Percentiles rank a stretch among this genome's conserved stretches.
These are phyloP conservation scores for Orius laevigatus DNA, from an alignment of 1,140 invertebrate genomes.

Conservation along the genomic window DNA sequence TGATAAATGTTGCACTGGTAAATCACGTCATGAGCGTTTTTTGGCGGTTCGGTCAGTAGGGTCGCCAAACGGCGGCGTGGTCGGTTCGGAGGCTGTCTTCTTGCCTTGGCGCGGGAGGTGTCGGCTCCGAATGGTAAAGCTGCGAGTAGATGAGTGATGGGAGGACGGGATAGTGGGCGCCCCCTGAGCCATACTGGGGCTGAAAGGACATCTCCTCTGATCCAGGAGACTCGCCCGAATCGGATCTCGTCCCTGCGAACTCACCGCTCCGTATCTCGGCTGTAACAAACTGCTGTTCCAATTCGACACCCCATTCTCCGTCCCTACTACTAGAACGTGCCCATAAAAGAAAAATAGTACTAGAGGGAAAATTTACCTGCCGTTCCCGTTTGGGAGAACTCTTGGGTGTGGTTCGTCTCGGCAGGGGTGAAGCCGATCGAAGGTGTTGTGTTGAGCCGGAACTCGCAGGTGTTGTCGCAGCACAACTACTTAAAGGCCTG, in stretches of 20 bases:
- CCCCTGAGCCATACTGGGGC: conserved; percentile 27
- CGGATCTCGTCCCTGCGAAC: conserved; percentile 29
- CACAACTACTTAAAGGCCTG: conserved; percentile 36
- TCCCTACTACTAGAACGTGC: conserved; percentile 52
- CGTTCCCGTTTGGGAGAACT: conserved; percentile 30
- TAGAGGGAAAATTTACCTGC: conserved; percentile 23
- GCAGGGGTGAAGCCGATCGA: conserved; percentile 17
- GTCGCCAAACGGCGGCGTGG: conserved; percentile 21
- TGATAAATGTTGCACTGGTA: conserved; percentile 4
- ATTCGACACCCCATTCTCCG: conserved; percentile 28
- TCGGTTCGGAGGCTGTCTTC: conserved; percentile 15
- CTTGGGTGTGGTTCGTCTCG: conserved; percentile 35
- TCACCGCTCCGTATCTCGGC: conserved; percentile 25
- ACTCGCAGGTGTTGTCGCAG: conserved; percentile 30
- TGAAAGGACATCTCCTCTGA: conserved; percentile 8
- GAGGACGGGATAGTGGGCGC: conserved; percentile 38
- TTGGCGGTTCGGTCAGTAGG: conserved; percentile 18
- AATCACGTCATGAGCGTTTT: background rate
- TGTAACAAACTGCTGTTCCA: conserved; percentile 57
- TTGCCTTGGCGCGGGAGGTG: conserved; percentile 13
- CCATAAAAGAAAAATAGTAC: conserved; percentile 20
- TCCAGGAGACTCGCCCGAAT: conserved; percentile 20
- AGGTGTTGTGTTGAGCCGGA: conserved; percentile 42
- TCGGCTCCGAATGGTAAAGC: conserved; percentile 45
- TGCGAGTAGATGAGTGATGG: conserved; percentile 62